These are phyloP conservation scores for Drosophila seguyi DNA, from an alignment of 1,140 invertebrate genomes.

Conservation along the genomic window DNA sequence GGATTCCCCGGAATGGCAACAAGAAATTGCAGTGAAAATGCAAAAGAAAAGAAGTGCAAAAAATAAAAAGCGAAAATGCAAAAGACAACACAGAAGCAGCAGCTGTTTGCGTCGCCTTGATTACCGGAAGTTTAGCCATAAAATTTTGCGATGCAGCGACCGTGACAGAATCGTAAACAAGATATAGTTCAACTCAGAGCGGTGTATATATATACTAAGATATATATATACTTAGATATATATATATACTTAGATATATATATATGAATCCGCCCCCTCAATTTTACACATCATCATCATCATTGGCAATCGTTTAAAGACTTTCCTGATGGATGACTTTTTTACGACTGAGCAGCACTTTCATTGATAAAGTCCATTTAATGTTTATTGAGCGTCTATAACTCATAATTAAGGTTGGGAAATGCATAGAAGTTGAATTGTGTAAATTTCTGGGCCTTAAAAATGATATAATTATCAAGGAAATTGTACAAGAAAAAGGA, in stretches of 20 bases:
- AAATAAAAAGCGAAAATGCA: not conserved
- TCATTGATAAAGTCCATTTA: slow-evolving; percentile 10
- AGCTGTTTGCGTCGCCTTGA: slow-evolving; percentile 41
- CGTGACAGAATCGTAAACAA: slow-evolving; percentile 52
- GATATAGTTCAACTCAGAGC: slow-evolving; percentile 14
- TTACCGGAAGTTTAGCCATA: slow-evolving; percentile 69
- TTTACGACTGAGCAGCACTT: slow-evolving; percentile 43
- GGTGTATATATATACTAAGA: not conserved
- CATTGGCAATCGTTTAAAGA: slow-evolving; percentile 48
- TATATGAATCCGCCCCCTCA: not conserved
- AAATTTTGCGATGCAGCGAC: slow-evolving; percentile 33
- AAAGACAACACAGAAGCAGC: slow-evolving; percentile 21
- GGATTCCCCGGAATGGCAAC: slow-evolving; percentile 24
- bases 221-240: not conserved
- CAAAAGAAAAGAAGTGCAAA: not conserved
- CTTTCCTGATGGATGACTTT: slow-evolving; percentile 57
- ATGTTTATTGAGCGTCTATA: not conserved
- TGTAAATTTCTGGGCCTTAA: not conserved
- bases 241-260: not conserved
- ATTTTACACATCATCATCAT: slow-evolving; percentile 29
- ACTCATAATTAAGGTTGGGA: slow-evolving; percentile 1
- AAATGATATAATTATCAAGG: not conserved
- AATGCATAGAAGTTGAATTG: not conserved
- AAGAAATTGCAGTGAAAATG: slow-evolving; percentile 9
- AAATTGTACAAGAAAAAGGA: too few species aligned